phyloP scores from a whole-genome alignment of 2,113 vertebrate genomes.

The Corythornis vintsioides region DNA sequence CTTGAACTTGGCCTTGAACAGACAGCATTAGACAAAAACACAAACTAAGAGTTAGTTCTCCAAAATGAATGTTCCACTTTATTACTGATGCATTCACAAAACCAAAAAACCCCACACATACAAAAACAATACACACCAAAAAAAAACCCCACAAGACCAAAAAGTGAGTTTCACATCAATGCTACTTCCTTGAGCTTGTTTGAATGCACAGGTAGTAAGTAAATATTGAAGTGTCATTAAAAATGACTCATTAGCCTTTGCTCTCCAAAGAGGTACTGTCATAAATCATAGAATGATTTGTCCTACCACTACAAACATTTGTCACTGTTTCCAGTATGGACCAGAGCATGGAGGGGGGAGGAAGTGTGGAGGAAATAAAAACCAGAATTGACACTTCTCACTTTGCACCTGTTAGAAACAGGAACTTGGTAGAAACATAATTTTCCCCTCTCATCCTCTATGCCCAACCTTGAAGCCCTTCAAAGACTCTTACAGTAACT shows the following conservation, averaged over 20 bases:
- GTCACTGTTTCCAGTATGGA: neutral
- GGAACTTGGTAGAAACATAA: neutral
- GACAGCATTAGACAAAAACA: neutral
- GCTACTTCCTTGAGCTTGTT: neutral
- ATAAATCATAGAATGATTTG: no score
- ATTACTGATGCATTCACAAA: neutral
- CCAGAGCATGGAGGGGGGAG: rapidly evolving
- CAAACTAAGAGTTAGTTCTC: neutral
- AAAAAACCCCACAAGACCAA: no score
- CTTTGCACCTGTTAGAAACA: neutral
- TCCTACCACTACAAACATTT: neutral
- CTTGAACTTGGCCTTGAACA: neutral
- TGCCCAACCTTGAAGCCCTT: neutral
- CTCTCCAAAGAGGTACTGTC: neutral
- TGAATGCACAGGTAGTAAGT: neutral
- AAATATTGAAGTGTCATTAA: neutral
- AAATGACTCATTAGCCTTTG: neutral
- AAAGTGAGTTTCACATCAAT: neutral
- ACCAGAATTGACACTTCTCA: neutral
- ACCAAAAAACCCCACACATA: no score
- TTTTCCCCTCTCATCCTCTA: neutral
- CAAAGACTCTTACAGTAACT: neutral
- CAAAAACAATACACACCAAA: neutral
- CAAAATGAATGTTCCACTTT: neutral
- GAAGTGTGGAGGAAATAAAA: neutral